Evolutionary conservation across 2,888 invertebrate genomes (phyloP).

Genomic region (Coelogynopora nodosa): DNA sequence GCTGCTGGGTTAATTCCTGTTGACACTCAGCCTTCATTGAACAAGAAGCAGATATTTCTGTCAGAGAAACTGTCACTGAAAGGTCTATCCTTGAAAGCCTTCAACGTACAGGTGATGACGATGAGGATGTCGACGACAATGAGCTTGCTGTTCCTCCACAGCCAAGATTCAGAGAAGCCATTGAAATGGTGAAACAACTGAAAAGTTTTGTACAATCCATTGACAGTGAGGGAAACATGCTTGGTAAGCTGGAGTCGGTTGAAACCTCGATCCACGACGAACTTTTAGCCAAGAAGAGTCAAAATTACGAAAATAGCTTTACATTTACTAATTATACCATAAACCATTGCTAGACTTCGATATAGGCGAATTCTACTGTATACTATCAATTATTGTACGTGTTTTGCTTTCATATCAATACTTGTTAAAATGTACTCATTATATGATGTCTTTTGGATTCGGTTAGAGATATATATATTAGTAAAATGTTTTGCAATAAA

Average conservation of each 20-base stretch:
- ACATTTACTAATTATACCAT: too few relatives aligned
- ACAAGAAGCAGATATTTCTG: neutral
- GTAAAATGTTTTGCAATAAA: too few relatives aligned
- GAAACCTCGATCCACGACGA: neutral
- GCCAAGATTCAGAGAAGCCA: neutral
- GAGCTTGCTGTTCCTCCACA: neutral
- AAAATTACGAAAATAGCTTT: too few relatives aligned
- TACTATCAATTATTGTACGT: too few relatives aligned
- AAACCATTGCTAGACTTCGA: too few relatives aligned
- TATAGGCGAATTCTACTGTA: too few relatives aligned
- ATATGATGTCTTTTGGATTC: too few relatives aligned
- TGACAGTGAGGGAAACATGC: neutral
- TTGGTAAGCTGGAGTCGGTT: neutral
- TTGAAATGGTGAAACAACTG: neutral
- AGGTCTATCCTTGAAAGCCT: neutral
- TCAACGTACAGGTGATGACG: neutral
- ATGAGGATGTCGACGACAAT: neutral
- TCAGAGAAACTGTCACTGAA: neutral
- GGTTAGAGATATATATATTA: too few relatives aligned
- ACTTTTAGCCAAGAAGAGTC: neutral
- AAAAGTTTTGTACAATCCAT: neutral
- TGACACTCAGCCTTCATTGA: neutral
- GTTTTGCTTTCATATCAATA: too few relatives aligned
- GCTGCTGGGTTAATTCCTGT: neutral
- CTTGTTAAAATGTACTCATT: too few relatives aligned